phyloP scores from a whole-genome alignment of 2,113 vertebrate genomes.

The Furnarius figulus region DNA sequence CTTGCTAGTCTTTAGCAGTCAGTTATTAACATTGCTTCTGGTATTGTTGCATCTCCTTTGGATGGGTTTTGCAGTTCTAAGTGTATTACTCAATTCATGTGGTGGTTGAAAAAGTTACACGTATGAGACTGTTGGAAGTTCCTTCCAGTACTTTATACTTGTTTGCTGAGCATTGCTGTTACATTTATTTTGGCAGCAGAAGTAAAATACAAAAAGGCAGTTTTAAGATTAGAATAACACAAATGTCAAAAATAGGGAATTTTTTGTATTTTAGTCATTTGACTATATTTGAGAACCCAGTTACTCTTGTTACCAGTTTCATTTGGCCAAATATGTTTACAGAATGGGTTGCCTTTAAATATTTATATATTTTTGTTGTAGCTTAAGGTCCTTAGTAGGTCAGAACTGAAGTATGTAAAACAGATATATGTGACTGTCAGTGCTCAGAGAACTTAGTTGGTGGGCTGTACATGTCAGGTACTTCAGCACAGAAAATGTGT shows the following conservation, averaged over 20 bases:
- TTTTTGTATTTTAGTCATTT: not conserved
- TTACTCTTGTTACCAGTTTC: not conserved
- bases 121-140: not conserved
- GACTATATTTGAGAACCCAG: not conserved
- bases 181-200: not conserved
- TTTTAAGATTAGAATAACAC: not conserved
- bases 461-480: not conserved
- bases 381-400: not conserved
- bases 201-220: not conserved
- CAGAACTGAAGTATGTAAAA: not conserved
- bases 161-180: not conserved
- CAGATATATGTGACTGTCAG: not conserved
- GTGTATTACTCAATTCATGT: not conserved
- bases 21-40: constrained; percentile 1
- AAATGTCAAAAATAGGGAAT: not conserved
- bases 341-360: not conserved
- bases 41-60: not conserved
- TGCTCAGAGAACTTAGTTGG: not conserved
- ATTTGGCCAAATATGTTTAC: not conserved
- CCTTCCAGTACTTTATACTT: not conserved
- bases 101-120: not conserved
- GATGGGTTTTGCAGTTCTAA: not conserved
- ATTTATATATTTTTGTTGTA: not conserved
- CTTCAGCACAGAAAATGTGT: not conserved
- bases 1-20: not conserved